These are phyloP conservation scores for Xyliphius kryptos DNA, from an alignment of 2,113 vertebrate species.

Conservation along the genomic window DNA sequence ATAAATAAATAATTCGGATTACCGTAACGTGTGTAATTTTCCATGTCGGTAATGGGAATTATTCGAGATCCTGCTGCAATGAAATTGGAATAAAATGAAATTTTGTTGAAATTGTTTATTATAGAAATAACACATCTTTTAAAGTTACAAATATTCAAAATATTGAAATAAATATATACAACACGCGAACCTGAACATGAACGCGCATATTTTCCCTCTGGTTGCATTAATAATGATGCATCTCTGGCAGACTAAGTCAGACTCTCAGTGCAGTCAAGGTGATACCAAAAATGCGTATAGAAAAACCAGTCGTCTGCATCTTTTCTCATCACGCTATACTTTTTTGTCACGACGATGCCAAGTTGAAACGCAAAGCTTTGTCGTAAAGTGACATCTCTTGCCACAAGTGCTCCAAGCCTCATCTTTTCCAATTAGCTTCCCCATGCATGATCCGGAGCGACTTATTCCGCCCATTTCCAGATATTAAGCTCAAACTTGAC, in stretches of 20 bases:
- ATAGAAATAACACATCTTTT: too few species aligned
- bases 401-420: slow-evolving; percentile 97
- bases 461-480: slow-evolving; percentile 99
- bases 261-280: slow-evolving; percentile 91
- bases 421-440: slow-evolving; percentile 99
- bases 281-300: slow-evolving; percentile 96
- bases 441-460: slow-evolving; percentile 99
- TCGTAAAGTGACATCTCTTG: slow-evolving; percentile 99
- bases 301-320: slow-evolving; percentile 76
- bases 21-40: too few species aligned
- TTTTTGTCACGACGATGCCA: slow-evolving; percentile 99
- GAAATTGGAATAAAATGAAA: too few species aligned
- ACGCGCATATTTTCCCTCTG: slow-evolving; percentile 59
- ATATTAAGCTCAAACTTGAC: slow-evolving; percentile 99
- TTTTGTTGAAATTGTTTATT: too few species aligned
- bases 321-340: slow-evolving; percentile 88
- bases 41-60: too few species aligned
- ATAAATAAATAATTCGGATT: too few species aligned
- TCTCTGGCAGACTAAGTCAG: slow-evolving; percentile 84
- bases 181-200: too few species aligned
- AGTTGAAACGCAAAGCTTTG: slow-evolving; percentile 97
- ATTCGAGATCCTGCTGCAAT: too few species aligned
- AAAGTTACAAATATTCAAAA: too few species aligned
- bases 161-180: too few species aligned
- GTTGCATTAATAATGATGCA: slow-evolving; percentile 83